These are phyloP conservation scores for Bryconaethiops microstoma DNA, from an alignment of 2,797 vertebrate species.

Conservation along the genomic window DNA sequence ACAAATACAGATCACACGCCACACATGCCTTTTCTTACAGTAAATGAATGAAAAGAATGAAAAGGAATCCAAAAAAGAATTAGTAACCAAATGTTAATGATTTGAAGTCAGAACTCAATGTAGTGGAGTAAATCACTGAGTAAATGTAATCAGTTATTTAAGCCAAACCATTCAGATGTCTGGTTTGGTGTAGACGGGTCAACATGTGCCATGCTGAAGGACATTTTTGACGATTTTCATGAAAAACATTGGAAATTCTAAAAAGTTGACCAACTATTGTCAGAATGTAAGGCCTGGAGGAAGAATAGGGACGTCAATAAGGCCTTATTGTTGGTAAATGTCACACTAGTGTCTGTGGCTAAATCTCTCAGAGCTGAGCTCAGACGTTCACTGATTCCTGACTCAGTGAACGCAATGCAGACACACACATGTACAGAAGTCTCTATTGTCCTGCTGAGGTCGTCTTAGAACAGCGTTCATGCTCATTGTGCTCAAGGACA, in stretches of 20 bases:
- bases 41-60: no score
- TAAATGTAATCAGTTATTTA: no score
- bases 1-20: no score
- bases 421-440: slow-evolving; percentile 36
- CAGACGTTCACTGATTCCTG: slow-evolving; percentile 12
- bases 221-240: not conserved
- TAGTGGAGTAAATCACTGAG: no score
- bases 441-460: slow-evolving; percentile 27
- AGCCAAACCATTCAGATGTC: no score
- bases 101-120: no score
- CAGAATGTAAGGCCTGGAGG: not conserved
- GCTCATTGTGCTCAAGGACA: slow-evolving; percentile 20
- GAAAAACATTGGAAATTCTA: not conserved
- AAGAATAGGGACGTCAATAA: not conserved
- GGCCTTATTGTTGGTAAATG: slow-evolving; percentile 50
- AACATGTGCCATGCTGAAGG: not conserved
- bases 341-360: slow-evolving; percentile 8
- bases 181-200: slow-evolving; percentile 5
- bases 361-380: no score
- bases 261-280: not conserved
- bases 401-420: not conserved
- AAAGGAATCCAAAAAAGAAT: no score
- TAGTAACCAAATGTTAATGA: no score
- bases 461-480: slow-evolving; percentile 9
- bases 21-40: no score